phyloP scores from a whole-genome alignment of 2,797 vertebrate genomes.

The Liasis olivaceus region DNA sequence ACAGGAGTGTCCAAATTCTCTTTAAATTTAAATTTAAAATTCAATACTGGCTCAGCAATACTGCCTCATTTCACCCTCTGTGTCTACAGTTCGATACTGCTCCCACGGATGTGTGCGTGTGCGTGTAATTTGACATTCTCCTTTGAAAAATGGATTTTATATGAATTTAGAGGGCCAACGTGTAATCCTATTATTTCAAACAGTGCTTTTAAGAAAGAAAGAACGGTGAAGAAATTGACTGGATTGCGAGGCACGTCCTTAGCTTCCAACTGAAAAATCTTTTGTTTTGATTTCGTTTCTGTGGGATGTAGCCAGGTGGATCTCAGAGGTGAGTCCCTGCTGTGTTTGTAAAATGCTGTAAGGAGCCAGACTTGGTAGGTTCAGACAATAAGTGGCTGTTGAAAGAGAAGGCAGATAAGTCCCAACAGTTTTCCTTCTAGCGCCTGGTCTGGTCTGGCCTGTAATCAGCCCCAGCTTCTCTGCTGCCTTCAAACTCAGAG shows the following conservation, averaged over 20 bases:
- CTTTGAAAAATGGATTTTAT: slow-evolving; percentile 72
- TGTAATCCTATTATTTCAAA: slow-evolving; percentile 53
- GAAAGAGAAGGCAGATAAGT: slow-evolving; percentile 41
- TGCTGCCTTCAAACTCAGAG: slow-evolving; percentile 40
- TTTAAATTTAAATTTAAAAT: slow-evolving; percentile 65
- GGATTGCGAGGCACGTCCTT: slow-evolving; percentile 56
- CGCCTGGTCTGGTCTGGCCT: slow-evolving; percentile 19
- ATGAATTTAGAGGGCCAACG: slow-evolving; percentile 70
- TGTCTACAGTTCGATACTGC: slow-evolving; percentile 56
- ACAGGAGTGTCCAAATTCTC: neutral
- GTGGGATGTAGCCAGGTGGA: slow-evolving; percentile 47
- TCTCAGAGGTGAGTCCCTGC: slow-evolving; percentile 65
- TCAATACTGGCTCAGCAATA: slow-evolving; percentile 70
- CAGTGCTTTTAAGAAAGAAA: neutral
- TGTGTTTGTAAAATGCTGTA: slow-evolving; percentile 62
- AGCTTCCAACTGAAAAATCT: slow-evolving; percentile 62
- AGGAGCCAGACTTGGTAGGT: slow-evolving; percentile 35
- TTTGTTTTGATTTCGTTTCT: slow-evolving; percentile 68
- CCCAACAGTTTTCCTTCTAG: slow-evolving; percentile 29
- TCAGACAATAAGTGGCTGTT: slow-evolving; percentile 58
- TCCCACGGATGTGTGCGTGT: slow-evolving; percentile 60
- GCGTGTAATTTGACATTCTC: slow-evolving; percentile 55
- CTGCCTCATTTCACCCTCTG: slow-evolving; percentile 66
- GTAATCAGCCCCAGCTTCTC: slow-evolving; percentile 27
- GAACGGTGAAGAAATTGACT: neutral